A percentile compares a stretch with the other conserved stretches of the same genome.
phyloP scores from a whole-genome alignment of 2,797 vertebrate species.

The Thunnus albacares region DNA sequence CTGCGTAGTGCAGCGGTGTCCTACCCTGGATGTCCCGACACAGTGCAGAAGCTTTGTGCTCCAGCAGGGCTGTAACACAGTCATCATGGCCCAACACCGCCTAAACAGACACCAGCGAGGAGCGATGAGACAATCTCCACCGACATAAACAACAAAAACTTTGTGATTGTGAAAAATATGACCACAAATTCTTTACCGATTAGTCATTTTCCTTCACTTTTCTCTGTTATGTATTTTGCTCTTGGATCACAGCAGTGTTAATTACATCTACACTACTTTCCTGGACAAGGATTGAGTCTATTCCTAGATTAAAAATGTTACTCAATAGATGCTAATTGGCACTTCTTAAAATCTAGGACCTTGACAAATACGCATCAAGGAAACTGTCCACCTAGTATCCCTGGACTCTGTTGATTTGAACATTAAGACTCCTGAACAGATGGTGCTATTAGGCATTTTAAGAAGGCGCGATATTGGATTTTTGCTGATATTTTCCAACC shows the following conservation, averaged over 20 bases:
- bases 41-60: conserved; percentile 93
- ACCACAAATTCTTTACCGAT: not conserved
- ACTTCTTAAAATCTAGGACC: not conserved
- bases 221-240: not conserved
- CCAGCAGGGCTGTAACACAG: conserved; percentile 93
- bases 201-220: not conserved
- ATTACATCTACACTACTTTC: not conserved
- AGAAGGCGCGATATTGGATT: no score
- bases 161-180: not conserved
- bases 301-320: not conserved
- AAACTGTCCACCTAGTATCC: not conserved
- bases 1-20: conserved; percentile 95
- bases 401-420: not conserved
- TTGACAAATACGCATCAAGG: not conserved
- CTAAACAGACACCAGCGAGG: conserved; percentile 70
- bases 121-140: not conserved
- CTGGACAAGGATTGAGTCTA: not conserved
- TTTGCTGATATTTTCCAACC: no score
- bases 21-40: conserved; percentile 94
- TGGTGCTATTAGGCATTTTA: not conserved
- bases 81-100: conserved; percentile 94
- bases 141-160: not conserved
- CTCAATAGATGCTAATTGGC: not conserved
- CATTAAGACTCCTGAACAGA: not conserved
- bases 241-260: not conserved